Evolutionary conservation across 2,888 invertebrate species (phyloP).

Genomic region (Hedya salicella): DNA sequence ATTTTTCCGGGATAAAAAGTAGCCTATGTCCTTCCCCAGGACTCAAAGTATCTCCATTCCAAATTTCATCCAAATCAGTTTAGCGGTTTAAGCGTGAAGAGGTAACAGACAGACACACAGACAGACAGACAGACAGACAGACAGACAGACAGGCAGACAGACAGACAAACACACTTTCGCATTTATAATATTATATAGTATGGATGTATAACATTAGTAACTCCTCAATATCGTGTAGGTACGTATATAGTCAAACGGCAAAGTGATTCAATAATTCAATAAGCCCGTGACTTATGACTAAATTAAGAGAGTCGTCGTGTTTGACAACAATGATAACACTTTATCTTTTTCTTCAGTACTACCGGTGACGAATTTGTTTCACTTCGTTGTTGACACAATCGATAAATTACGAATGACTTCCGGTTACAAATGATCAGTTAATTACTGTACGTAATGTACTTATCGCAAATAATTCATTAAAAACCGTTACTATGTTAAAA

Average conservation of each 20-base stretch:
- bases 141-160: too few species aligned
- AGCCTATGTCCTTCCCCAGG: too few species aligned
- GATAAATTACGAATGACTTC: constrained; percentile 13
- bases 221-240: too few species aligned
- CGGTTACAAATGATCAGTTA: constrained; percentile 16
- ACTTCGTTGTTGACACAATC: constrained; percentile 14
- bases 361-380: constrained; percentile 3
- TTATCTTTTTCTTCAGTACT: neutral
- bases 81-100: too few species aligned
- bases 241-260: neutral
- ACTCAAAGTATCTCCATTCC: too few species aligned
- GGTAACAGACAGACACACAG: too few species aligned
- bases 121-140: too few species aligned
- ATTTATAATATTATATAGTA: neutral
- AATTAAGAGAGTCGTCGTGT: too few species aligned
- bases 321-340: too few species aligned
- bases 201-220: neutral
- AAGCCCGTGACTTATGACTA: neutral
- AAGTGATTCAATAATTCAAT: neutral
- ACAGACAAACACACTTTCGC: too few species aligned
- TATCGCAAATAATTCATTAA: neutral
- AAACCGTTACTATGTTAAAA: neutral
- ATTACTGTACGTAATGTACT: neutral
- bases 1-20: too few species aligned
- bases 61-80: too few species aligned